Conservation (phyloP, 2,113 vertebrate genomes). For the Orycteropus afer region DNA sequence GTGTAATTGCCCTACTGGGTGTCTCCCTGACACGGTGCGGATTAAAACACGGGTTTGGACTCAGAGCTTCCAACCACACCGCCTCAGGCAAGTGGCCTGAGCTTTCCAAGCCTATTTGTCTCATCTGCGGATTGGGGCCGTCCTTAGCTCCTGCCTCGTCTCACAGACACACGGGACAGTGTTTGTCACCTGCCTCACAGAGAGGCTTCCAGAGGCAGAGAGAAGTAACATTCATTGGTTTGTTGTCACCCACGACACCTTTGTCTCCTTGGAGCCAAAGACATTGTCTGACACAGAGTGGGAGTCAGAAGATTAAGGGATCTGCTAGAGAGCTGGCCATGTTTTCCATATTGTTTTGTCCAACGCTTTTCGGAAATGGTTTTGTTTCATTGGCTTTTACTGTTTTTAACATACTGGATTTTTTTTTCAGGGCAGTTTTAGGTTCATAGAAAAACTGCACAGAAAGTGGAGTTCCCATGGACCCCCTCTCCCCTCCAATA, state of each 20-base stretch:
- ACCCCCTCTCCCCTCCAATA: too few relatives aligned
- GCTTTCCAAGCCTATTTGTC: neutral
- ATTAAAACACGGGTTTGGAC: neutral
- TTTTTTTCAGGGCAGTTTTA: too few relatives aligned
- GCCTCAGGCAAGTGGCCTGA: fast-evolving
- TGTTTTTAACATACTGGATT: too few relatives aligned
- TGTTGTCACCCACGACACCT: neutral
- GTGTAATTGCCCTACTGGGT: neutral
- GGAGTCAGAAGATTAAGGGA: neutral
- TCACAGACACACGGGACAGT: neutral
- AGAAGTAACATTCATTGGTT: fast-evolving
- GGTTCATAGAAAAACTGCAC: too few relatives aligned
- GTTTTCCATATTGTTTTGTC: too few relatives aligned
- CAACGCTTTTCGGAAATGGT: neutral
- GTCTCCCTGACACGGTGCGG: neutral
- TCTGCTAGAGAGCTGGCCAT: neutral
- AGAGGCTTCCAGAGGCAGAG: neutral
- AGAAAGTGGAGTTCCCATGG: too few relatives aligned
- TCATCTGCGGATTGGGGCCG: neutral
- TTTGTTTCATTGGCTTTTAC: too few relatives aligned
- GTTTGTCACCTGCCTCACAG: fast-evolving
- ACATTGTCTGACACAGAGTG: neutral
- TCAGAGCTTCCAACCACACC: neutral
- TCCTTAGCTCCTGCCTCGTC: neutral
- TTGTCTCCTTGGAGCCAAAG: neutral